Evolutionary conservation across 2,797 vertebrate genomes (phyloP), one percentile per base, ranked within the genome.

Genomic region (Platyrinchus mystaceus): DNA sequence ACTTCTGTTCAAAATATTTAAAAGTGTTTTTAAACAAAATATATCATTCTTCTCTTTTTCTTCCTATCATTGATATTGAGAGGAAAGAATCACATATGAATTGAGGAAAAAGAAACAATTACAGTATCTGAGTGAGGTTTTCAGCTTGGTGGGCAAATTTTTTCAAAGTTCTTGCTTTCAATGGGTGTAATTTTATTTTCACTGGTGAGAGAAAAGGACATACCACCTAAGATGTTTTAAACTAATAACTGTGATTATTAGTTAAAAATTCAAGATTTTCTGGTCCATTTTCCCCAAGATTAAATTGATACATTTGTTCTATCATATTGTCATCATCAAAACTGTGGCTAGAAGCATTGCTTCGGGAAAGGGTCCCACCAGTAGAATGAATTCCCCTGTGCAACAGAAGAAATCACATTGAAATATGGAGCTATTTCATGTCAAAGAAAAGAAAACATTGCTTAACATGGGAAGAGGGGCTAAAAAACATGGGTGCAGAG

Each of bases 391-490:
- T 32, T 73, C 68, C 94, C 76, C 83, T 84, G 55, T 92, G 82
- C 56, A 96, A 95, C 80, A 96, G 94, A 96, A 97, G 86, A 94
- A 95, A 92, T 92, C 1, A 59, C 91, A 85, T 91, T 8, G 1
- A 95, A 97, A 96, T 94, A 93, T 70, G 66, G 56, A 97, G 60
- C 70, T 97, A 94, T 96, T 97, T 97, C 92, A 94, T 95, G 90
- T 83, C 91, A 97, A 94, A 71, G 84, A 96, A 97, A 97, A 97
- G 82, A 96, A 96, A 97, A 96, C 78, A 87, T 78, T 92, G 80
- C 76, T 97, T 96, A 95, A 67, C 77, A 76, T 91, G 44, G 88
- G 84, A 97, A 94, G 86, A 85, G 76, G 28, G 10, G 9, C n/a
- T 73, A 30, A 91, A 95, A 93, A 30, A 5, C 66, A 77, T 39